phyloP scores from a whole-genome alignment of 2,888 invertebrate species.

The Drosophila bunnanda region DNA sequence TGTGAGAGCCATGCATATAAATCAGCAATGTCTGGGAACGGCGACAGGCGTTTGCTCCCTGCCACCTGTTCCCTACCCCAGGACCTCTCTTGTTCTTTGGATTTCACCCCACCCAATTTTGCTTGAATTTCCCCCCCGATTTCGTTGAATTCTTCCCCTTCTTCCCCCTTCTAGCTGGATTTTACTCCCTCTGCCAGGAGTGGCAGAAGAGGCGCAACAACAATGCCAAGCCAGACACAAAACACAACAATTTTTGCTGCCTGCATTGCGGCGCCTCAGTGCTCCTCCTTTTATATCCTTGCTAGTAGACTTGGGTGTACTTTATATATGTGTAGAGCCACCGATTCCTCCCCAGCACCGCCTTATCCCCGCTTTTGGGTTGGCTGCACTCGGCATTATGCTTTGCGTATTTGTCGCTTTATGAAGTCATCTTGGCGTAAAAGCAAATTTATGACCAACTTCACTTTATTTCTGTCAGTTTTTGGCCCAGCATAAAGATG shows the following conservation, averaged over 20 bases:
- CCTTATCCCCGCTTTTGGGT: constrained; percentile 20
- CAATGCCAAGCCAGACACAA: constrained; percentile 70
- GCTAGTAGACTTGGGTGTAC: background rate
- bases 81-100: constrained; percentile 2
- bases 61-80: constrained; percentile 4
- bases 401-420: constrained; percentile 79
- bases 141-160: background rate
- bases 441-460: constrained; percentile 80
- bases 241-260: constrained; percentile 70
- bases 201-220: constrained; percentile 26
- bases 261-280: constrained; percentile 65
- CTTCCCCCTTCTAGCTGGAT: background rate
- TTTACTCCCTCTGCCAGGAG: background rate
- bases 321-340: background rate
- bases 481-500: constrained; percentile 66
- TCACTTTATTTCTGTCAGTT: constrained; percentile 74
- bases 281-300: constrained; percentile 19
- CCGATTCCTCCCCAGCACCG: constrained; percentile 21
- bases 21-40: constrained; percentile 73
- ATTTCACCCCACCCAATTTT: background rate
- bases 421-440: constrained; percentile 79
- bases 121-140: background rate
- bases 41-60: constrained; percentile 33
- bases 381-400: constrained; percentile 77
- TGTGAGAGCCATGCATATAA: constrained; percentile 68